These are phyloP conservation scores for Cardiocondyla obscurior DNA, from an alignment of 1,140 invertebrate species.

Conservation along the genomic window DNA sequence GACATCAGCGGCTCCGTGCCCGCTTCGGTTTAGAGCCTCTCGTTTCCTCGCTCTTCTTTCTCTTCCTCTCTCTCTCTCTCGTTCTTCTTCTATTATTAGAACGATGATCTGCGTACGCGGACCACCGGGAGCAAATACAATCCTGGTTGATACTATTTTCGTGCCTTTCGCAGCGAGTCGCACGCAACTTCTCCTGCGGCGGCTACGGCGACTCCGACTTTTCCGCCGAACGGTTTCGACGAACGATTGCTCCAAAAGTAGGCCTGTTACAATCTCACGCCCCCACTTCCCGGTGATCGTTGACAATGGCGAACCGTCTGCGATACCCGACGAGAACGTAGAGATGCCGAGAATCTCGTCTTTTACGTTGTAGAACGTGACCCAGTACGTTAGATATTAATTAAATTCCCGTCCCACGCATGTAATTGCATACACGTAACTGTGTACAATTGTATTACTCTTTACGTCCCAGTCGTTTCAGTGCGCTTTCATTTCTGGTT, in stretches of 20 bases:
- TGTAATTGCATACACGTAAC: neutral
- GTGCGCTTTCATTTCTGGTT: neutral
- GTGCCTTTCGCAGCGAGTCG: conserved; percentile 56
- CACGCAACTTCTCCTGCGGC: conserved; percentile 7
- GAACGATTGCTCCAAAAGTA: conserved; percentile 41
- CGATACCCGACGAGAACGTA: neutral
- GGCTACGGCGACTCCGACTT: neutral
- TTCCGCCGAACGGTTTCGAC: conserved; percentile 14
- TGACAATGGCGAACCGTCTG: conserved; percentile 11
- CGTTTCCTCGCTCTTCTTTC: neutral
- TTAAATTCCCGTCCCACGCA: neutral
- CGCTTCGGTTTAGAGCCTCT: neutral
- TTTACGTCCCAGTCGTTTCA: too few species aligned
- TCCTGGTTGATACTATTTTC: conserved; percentile 78
- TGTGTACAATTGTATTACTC: neutral
- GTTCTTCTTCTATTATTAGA: conserved; percentile 74
- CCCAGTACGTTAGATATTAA: neutral
- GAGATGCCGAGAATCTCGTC: neutral
- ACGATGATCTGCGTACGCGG: conserved; percentile 64
- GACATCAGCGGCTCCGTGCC: conserved; percentile 61
- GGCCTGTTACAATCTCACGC: conserved; percentile 26
- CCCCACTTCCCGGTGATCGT: neutral
- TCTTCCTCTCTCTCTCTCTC: conserved; percentile 35
- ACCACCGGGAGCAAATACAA: conserved; percentile 72
- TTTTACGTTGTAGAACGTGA: neutral